Percentiles rank a stretch among this genome's conserved stretches.
phyloP scores from a whole-genome alignment of 2,113 vertebrate genomes.

The Rhynchomys soricoides region DNA sequence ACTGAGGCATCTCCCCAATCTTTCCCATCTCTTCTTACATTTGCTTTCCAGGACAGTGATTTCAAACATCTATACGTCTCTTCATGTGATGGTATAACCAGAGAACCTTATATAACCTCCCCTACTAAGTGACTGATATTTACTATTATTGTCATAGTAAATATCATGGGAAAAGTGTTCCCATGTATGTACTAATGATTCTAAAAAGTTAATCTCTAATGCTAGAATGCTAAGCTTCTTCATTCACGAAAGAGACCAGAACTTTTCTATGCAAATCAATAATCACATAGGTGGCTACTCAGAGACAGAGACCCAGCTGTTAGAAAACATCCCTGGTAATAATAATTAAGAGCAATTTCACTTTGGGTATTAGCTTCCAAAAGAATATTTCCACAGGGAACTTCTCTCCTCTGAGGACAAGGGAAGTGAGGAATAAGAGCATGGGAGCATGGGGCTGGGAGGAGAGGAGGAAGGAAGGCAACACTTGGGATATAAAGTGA shows the following conservation, averaged over 20 bases:
- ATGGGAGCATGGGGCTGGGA: too few relatives aligned
- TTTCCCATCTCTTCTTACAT: neutral
- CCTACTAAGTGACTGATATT: neutral
- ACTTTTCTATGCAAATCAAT: neutral
- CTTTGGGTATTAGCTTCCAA: too few relatives aligned
- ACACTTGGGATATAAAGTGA: too few relatives aligned
- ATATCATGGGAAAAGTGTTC: neutral
- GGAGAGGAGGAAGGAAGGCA: too few relatives aligned
- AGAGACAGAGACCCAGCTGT: neutral
- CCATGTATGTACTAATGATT: neutral
- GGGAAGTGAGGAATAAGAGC: too few relatives aligned
- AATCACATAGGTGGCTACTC: neutral
- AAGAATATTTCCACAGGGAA: too few relatives aligned
- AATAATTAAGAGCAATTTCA: constrained; percentile 44
- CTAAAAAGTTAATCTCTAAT: neutral
- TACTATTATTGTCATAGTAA: too few relatives aligned
- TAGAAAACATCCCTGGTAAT: neutral
- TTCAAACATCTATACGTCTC: neutral
- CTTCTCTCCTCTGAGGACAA: too few relatives aligned
- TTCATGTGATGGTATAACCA: neutral
- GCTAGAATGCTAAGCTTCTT: neutral
- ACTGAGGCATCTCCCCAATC: neutral
- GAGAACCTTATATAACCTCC: neutral
- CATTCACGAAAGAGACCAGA: neutral
- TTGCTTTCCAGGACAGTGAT: neutral